These are phyloP conservation scores for Enteromius unitaeniatus DNA, from an alignment of 2,797 vertebrate species.

Conservation along the genomic window DNA sequence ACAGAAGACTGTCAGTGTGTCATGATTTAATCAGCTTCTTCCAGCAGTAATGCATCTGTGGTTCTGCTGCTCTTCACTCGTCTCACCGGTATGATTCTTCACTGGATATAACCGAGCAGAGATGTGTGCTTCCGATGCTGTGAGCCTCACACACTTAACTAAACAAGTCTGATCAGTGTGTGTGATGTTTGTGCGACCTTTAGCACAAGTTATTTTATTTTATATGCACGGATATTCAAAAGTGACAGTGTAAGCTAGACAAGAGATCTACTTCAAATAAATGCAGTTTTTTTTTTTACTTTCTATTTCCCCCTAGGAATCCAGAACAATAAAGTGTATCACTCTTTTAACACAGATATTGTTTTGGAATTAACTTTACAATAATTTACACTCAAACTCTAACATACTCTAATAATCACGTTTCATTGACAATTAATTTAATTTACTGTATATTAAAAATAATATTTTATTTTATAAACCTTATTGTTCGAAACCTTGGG, in stretches of 20 bases:
- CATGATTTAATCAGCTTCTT: conserved; percentile 7
- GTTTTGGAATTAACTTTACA: no score
- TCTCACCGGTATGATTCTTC: background rate
- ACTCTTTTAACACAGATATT: no score
- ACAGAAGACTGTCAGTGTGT: conserved; percentile 51
- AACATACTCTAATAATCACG: no score
- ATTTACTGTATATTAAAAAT: no score
- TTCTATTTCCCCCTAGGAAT: no score
- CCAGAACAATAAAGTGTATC: no score
- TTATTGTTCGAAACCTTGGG: no score
- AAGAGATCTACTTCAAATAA: no score
- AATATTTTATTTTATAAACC: background rate
- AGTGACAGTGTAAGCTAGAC: no score
- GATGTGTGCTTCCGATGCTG: background rate
- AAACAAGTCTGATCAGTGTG: background rate
- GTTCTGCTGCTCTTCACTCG: background rate
- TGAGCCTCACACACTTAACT: background rate
- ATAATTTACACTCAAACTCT: no score
- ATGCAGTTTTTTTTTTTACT: no score
- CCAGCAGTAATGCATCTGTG: background rate
- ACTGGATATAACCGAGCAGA: background rate
- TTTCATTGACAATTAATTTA: no score
- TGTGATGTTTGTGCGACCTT: background rate
- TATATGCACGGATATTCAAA: background rate
- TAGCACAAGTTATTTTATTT: background rate